Conservation (phyloP, 2,113 vertebrate species). For the Rhinolophus ferrumequinum region DNA sequence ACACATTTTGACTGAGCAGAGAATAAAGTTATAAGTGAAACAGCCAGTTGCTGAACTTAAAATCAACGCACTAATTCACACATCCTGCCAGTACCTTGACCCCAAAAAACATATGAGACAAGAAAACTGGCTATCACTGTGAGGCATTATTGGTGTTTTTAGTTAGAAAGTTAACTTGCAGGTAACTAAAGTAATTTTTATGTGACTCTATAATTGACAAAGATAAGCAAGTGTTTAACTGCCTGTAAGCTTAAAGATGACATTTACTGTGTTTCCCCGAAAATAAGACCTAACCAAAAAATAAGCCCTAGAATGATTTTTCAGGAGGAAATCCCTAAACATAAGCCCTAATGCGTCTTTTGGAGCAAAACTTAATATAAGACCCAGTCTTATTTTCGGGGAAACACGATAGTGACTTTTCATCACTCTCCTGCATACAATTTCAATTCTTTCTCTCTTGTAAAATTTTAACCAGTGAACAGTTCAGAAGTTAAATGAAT, state of each 20-base stretch:
- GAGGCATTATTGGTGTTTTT: background rate
- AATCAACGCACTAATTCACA: background rate
- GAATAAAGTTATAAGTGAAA: background rate
- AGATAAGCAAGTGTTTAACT: background rate
- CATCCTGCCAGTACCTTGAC: background rate
- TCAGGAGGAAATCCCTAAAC: too few species aligned
- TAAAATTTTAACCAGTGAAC: background rate
- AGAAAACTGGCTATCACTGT: accelerated
- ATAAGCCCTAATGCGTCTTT: too few species aligned
- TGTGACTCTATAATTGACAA: background rate
- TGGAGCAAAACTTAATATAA: too few species aligned
- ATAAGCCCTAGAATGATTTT: too few species aligned
- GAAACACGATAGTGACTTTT: background rate
- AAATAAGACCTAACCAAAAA: too few species aligned
- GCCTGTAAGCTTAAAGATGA: background rate
- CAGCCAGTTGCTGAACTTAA: background rate
- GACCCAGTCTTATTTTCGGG: too few species aligned
- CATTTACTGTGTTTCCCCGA: too few species aligned
- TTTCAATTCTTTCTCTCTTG: background rate
- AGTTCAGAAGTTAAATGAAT: background rate
- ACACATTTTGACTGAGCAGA: background rate
- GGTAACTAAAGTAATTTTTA: background rate
- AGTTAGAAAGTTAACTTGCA: background rate
- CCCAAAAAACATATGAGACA: accelerated
- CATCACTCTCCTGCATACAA: background rate